Percentiles rank a stretch among this genome's conserved stretches.
phyloP scores from a whole-genome alignment of 2,797 vertebrate species.

The Anableps anableps region DNA sequence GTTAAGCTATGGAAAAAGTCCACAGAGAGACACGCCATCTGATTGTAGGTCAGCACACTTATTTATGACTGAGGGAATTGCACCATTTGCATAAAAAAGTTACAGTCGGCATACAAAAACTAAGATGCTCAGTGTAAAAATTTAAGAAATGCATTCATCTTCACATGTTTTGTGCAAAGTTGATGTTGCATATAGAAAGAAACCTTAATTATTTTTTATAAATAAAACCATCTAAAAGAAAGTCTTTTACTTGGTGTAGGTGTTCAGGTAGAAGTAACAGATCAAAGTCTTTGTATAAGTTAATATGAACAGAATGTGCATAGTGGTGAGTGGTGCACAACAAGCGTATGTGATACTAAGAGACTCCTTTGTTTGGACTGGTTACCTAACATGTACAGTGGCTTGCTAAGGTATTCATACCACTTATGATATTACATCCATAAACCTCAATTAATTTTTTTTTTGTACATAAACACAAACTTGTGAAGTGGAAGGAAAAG shows the following conservation, averaged over 20 bases:
- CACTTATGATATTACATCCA: neutral
- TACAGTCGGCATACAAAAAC: neutral
- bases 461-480: neutral
- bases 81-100: neutral
- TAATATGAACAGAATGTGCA: neutral
- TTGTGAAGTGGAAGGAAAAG: neutral
- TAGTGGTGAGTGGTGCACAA: neutral
- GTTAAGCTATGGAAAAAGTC: slow-evolving; percentile 49
- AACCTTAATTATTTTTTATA: neutral
- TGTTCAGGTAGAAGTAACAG: neutral
- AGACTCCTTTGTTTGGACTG: neutral
- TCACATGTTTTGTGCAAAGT: neutral
- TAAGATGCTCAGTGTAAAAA: neutral
- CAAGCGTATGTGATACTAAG: neutral
- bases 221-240: neutral
- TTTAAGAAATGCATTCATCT: neutral
- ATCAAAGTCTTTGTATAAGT: neutral
- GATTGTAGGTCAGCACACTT: slow-evolving; percentile 45
- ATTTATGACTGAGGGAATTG: neutral
- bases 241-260: neutral
- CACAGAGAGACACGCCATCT: slow-evolving; percentile 6
- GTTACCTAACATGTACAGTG: neutral
- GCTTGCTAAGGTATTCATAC: neutral
- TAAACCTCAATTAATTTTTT: neutral
- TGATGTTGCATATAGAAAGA: neutral